Percentiles rank a stretch among this genome's conserved stretches.
These are phyloP conservation scores for Catocala sponsa DNA, from an alignment of 2,888 invertebrate genomes.

Conservation along the genomic window DNA sequence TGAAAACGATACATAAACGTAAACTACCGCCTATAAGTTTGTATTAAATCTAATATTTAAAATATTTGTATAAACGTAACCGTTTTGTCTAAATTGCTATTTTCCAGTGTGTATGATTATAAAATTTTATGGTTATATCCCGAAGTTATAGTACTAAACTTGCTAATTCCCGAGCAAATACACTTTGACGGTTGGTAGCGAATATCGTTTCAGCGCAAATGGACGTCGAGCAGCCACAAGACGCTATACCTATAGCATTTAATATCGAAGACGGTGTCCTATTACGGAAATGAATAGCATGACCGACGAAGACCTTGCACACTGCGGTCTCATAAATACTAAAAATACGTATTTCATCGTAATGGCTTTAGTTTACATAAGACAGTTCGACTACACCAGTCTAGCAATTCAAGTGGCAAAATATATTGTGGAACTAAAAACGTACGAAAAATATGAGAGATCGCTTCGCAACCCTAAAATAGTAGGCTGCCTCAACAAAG, in stretches of 20 bases:
- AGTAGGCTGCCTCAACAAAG: slow-evolving; percentile 7
- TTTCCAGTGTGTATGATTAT: slow-evolving; percentile 35
- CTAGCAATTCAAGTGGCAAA: slow-evolving; percentile 7
- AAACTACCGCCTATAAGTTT: slow-evolving; percentile 41
- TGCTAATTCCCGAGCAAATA: slow-evolving; percentile 28
- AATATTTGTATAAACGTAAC: slow-evolving; percentile 51
- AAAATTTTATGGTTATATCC: slow-evolving; percentile 26
- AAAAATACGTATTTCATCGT: slow-evolving; percentile 32
- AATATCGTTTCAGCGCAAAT: slow-evolving; percentile 20
- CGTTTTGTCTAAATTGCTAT: slow-evolving; percentile 24
- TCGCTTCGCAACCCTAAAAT: slow-evolving; percentile 10
- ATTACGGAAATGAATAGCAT: slow-evolving; percentile 75
- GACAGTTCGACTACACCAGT: background rate
- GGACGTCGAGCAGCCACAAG: slow-evolving; percentile 26
- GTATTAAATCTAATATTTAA: slow-evolving; percentile 47
- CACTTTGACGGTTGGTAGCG: slow-evolving; percentile 24
- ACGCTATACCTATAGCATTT: slow-evolving; percentile 48
- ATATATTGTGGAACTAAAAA: slow-evolving; percentile 9
- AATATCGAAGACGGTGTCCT: slow-evolving; percentile 60
- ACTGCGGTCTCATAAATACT: slow-evolving; percentile 62
- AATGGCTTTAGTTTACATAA: slow-evolving; percentile 13
- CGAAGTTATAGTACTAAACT: slow-evolving; percentile 24
- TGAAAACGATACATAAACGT: slow-evolving; percentile 53
- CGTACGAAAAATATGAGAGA: slow-evolving; percentile 6
- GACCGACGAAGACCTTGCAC: slow-evolving; percentile 69